These are phyloP conservation scores for Trachythela sp. DNA, from an alignment of 64 coral and sea anemone species.

Conservation along the genomic window DNA sequence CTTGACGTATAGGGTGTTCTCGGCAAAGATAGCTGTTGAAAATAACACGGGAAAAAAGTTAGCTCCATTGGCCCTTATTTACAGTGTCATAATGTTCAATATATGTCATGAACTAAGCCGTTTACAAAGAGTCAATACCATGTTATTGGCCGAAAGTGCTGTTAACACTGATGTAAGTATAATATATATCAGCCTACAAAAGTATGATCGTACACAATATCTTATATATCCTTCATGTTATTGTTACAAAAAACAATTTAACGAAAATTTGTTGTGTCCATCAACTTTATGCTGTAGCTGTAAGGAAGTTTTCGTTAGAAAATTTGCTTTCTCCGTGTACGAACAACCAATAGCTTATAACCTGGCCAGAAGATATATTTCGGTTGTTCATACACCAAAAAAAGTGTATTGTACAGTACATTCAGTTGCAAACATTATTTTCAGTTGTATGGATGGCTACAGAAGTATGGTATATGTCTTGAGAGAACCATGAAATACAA, in stretches of 20 bases:
- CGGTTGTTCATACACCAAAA: neutral
- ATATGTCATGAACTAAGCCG: slow-evolving; percentile 28
- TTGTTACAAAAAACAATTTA: too few species aligned
- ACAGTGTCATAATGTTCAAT: slow-evolving; percentile 33
- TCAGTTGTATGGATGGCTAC: slow-evolving; percentile 41
- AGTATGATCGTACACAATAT: neutral
- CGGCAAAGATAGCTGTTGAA: slow-evolving; percentile 6
- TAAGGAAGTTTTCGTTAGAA: too few species aligned
- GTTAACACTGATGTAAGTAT: slow-evolving; percentile 33
- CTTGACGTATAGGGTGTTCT: neutral
- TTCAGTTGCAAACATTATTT: neutral
- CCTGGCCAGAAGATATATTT: too few species aligned
- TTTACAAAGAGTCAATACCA: slow-evolving; percentile 32
- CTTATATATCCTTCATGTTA: neutral
- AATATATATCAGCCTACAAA: neutral
- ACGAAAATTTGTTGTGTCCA: too few species aligned
- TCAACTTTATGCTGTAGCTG: too few species aligned
- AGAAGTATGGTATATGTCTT: slow-evolving; percentile 43
- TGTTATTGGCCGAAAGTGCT: slow-evolving; percentile 22
- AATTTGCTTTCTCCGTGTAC: too few species aligned
- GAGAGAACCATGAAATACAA: neutral
- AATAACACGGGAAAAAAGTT: neutral
- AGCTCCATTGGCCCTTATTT: slow-evolving; percentile 23
- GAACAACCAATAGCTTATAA: too few species aligned
- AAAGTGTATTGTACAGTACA: neutral